Evolutionary conservation across 2,888 invertebrate genomes (phyloP), one percentile per base, ranked within the genome.

Genomic region (Kryphioiulus occultus): DNA sequence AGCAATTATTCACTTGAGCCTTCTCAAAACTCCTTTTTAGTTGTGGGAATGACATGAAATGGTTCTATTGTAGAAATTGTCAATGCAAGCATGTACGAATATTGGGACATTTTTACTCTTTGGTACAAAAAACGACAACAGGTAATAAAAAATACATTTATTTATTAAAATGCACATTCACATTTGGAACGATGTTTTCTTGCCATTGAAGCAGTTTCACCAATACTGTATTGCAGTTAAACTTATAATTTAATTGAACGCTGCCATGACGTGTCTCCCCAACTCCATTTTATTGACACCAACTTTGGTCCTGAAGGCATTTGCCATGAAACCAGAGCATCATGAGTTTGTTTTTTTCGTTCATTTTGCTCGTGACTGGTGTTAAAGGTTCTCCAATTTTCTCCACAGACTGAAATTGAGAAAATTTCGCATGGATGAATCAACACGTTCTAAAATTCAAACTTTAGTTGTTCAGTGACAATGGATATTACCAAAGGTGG

Each of bases 311-410:
- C 89, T 94, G 92, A 89, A 95, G 93, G 91, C 98, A 99, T 93
- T 98, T 98, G 86, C 96, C 97, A 92, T 95, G 94, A 92, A 96
- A 97, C 98, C 98, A 99, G 89, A 95, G 92, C 86, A 95, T 93
- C 91, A 97, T 94, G 89, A 96, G 92, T 91, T 94, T 94, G 92
- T 98, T 98, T 89, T 93, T 94, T 83, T 93, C 91, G 7, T 94
- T 94, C 88, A 96, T 93, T 42, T 93, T 92, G 87, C 93, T 93
- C 22, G 94, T 88, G 30, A 89, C 87, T 32, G 88, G 87, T n/a
- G 26, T 19, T 32, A 59, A 17, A 7, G 39, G 17, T 32, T 86
- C 86, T 26, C 86, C 32, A 4, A 19, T 26, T 19, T 86, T 39
- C 30, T 39, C 86, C 15, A 5, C 30, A 17, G 30, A 26, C 39